Evolutionary conservation across 2,113 vertebrate genomes (phyloP), one percentile per base, ranked within the genome.

Genomic region (Nothobranchius kuhntae): DNA sequence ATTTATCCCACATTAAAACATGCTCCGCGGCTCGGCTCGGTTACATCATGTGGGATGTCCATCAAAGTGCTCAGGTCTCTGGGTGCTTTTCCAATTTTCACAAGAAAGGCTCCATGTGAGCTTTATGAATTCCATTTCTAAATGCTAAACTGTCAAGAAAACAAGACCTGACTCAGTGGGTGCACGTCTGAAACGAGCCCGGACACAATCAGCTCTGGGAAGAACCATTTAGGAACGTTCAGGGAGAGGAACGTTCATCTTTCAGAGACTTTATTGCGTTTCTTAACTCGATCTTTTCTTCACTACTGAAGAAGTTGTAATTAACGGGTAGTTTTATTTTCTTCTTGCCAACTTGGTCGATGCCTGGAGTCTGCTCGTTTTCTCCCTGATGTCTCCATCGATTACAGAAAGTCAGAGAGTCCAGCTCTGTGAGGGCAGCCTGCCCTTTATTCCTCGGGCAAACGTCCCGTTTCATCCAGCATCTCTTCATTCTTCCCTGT

Each of bases 1-100:
- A 86, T 89, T 87, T 85, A 38, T 48, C 80, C 67, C 70, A 78
- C 75, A 66, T 68, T 75, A 75, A 87, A 79, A 88, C 85, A 75
- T 75, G 77, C 56, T 87, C 44, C 85, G 82, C 65, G 81, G 70
- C 90, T 85, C 65, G 81, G 70, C 90, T 85, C 77, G 77, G 48
- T 47, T 61, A 72, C 73, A 56, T 53, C 74, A 68, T 71, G 26
- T 30, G 13, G 17, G 65, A 69, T 55, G 75, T 80, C 77, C 50
- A 47, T 83, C 79, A 81, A 75, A 51, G 48, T 11, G 63, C 50
- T 53, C 17, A 2, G 4, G 21, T 75, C 56, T 75, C 65, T 76
- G 54, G 35, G 30, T 8, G 3, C 58, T 57, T 3, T 65, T 81
- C 58, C 38, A 59, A 77, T 72, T 81, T 80, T 69, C 59, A 78